Evolutionary conservation across 92 coral and sea anemone species (phyloP).

Genomic region (Siderastrea radians): DNA sequence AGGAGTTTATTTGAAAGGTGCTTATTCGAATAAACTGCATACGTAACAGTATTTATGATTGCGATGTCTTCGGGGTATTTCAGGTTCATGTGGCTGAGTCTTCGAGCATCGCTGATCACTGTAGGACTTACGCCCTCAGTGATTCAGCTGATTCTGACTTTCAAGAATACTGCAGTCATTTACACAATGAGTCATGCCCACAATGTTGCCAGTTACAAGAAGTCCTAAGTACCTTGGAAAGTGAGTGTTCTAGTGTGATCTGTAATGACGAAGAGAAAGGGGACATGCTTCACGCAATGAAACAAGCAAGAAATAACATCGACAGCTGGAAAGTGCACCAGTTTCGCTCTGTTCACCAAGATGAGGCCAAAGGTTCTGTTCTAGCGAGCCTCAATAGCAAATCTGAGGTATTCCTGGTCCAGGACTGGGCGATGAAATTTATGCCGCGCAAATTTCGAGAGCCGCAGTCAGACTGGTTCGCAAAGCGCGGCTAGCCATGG

Average conservation of each 20-base stretch:
- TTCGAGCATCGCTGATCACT: too few species aligned
- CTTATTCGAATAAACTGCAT: too few species aligned
- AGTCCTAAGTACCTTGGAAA: conserved; percentile 31
- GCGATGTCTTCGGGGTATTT: too few species aligned
- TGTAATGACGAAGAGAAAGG: conserved; percentile 30
- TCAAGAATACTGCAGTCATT: conserved; percentile 25
- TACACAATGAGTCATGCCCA: conserved; percentile 21
- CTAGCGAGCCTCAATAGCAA: conserved; percentile 42
- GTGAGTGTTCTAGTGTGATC: conserved; percentile 15
- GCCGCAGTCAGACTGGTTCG: too few species aligned
- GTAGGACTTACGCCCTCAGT: background rate
- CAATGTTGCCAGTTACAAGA: conserved; percentile 4
- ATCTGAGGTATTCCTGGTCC: background rate
- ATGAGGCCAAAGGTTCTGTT: conserved; percentile 40
- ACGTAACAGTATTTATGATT: background rate
- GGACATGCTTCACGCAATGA: conserved; percentile 47
- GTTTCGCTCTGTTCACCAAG: conserved; percentile 46
- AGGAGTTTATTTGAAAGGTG: too few species aligned
- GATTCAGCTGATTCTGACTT: conserved; percentile 25
- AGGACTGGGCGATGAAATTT: conserved; percentile 6
- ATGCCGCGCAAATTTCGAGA: background rate
- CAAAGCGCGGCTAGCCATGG: too few species aligned
- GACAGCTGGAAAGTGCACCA: conserved; percentile 51
- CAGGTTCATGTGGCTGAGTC: too few species aligned
- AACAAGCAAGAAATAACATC: conserved; percentile 40